Percentiles rank a stretch among this genome's conserved stretches.
Conservation (phyloP, 1,140 invertebrate genomes). For the Batillaria attramentaria region DNA sequence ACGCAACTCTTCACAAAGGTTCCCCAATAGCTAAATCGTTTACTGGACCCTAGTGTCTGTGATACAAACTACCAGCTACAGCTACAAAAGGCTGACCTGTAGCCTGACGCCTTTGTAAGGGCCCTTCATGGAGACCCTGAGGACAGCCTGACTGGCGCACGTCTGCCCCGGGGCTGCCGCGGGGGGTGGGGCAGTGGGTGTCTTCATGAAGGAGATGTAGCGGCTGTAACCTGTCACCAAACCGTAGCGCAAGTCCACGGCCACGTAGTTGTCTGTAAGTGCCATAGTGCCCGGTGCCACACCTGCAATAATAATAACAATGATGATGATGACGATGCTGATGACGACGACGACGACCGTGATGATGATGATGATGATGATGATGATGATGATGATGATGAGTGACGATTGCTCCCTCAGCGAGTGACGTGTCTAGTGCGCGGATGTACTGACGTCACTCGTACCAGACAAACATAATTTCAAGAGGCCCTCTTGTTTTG, state of each 20-base stretch:
- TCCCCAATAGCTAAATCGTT: too few species aligned
- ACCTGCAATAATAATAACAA: conserved; percentile 4
- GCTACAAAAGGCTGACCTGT: conserved; percentile 7
- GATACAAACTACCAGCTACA: too few species aligned
- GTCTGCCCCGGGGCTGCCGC: background rate
- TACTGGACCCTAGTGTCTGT: too few species aligned
- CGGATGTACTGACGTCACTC: too few species aligned
- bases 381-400: background rate
- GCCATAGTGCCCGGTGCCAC: too few species aligned
- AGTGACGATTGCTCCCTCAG: too few species aligned
- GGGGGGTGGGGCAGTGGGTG: conserved; percentile 43
- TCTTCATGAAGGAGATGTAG: conserved; percentile 62
- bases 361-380: background rate
- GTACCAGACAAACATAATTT: too few species aligned
- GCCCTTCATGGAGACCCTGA: conserved; percentile 66
- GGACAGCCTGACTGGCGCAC: conserved; percentile 61
- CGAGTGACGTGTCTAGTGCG: too few species aligned
- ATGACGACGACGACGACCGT: background rate
- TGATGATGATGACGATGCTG: background rate
- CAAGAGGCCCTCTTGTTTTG: too few species aligned
- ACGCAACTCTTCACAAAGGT: too few species aligned
- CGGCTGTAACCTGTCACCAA: conserved; percentile 67
- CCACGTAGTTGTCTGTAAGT: conserved; percentile 51
- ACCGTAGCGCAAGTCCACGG: conserved; percentile 60
- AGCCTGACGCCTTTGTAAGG: conserved; percentile 59